Base-by-base conservation (phyloP, 2,797 vertebrate species). In the Lophius americanus region DNA sequence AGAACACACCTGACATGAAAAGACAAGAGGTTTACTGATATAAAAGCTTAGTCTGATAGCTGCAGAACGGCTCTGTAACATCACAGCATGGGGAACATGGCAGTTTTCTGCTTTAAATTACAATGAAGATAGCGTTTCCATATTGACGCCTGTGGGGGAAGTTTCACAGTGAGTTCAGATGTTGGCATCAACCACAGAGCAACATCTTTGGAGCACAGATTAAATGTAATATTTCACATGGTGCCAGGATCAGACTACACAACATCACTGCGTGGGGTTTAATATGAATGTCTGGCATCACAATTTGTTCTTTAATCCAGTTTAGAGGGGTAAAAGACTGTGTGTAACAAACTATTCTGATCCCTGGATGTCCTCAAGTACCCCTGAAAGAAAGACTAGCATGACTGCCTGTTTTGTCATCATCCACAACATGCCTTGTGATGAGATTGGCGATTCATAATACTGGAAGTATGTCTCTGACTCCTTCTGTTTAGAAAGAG, bases 1-100 rank as follows among this genome's bases (percentile, higher is more conserved):
- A 71, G 76, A 60, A 8, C 44, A 56, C 70, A 70, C 59, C 83
- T 79, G 77, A 81, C 78, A 74, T 0, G 33, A 72, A 64, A 23
- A 76, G 56, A 72, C 54, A 42, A 64, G 56, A 73, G 79, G 85
- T 85, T 86, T 81, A 78, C 82, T 64, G 78, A 73, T 73, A 43
- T 32, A 73, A 83, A 56, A 70, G 43, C 72, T 81, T 43, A 70
- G 52, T 85, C 42, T 62, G 66, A 76, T 37, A 77, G 65, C 4
- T 46, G 4, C 35, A 56, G 48, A 70, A 56, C 59, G 52, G 56
- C n/a, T 44, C 59, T 42, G 73, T 52, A 56, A 72, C 8, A 39
- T 42, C 49, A 47, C 48, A 53, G 64, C 77, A 42, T 4, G 9
- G n/a, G 38, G 70, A 69, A 54, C n/a, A 51, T 11, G 73, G 39